phyloP scores from a whole-genome alignment of 2,888 invertebrate genomes.

The Apantesis nais region DNA sequence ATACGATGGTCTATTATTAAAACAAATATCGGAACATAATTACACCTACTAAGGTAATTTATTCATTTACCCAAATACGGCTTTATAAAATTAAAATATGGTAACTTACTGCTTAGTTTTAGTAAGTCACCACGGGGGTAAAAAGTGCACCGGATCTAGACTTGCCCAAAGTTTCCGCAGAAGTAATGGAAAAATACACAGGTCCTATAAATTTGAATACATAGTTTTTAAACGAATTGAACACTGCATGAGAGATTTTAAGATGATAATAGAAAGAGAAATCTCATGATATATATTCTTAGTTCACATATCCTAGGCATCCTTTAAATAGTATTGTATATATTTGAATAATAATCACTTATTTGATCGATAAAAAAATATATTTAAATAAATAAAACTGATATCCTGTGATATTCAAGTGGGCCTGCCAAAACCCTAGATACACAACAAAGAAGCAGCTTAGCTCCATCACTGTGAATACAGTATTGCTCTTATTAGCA shows the following conservation, averaged over 20 bases:
- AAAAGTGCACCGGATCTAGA: conserved; percentile 7
- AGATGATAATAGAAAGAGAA: conserved; percentile 27
- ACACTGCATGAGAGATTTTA: conserved; percentile 18
- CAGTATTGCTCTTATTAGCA: neutral
- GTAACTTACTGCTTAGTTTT: conserved; percentile 3
- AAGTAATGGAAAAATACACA: conserved; percentile 20
- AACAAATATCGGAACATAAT: conserved; percentile 44
- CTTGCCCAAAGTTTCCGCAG: conserved; percentile 27
- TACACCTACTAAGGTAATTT: conserved; percentile 18
- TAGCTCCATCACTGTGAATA: neutral
- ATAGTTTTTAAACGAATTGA: no score
- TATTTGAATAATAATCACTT: conserved; percentile 24
- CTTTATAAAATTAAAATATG: conserved; percentile 10
- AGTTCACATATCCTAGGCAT: conserved; percentile 34
- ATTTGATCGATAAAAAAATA: conserved; percentile 39
- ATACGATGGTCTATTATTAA: conserved; percentile 30
- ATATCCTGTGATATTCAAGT: conserved; percentile 8
- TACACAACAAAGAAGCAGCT: neutral
- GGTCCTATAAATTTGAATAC: no score
- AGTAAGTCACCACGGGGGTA: conserved; percentile 17
- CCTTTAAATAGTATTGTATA: conserved; percentile 26
- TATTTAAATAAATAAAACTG: conserved; percentile 26
- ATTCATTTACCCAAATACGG: conserved; percentile 8
- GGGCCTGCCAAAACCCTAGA: conserved; percentile 27
- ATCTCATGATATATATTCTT: conserved; percentile 24